Evolutionary conservation across 2,888 invertebrate genomes (phyloP), one percentile per base, ranked within the genome.

Genomic region (Plemyria rubiginata): DNA sequence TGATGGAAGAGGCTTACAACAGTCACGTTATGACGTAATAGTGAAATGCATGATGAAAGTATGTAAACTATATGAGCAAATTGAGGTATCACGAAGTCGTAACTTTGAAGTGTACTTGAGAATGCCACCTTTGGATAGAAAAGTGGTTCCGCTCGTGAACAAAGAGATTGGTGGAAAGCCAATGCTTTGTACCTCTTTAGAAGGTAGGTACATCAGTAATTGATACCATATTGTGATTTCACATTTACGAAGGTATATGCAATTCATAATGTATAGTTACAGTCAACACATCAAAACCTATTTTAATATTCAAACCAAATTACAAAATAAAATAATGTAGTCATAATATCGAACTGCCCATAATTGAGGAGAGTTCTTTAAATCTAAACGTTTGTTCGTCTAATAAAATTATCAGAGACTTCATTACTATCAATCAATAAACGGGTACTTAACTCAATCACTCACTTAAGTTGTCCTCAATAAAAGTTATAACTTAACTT

Each of bases 1-100:
- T 88, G 87, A 88, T 84, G 79, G 81, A 86, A 81, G 78, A 82
- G 82, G 79, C 82, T 80, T 79, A 78, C 69, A 74, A 77, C 70
- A 70, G 73, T 67, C 67, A 67, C 72, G 68, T 62, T 77, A 65
- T 81, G 77, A 67, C 72, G 68, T 62, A 76, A 65, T 81, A 76
- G 77, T 72, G 79, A 80, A 80, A 83, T 60, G 43, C 65, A 67
- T 46, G 48, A 54, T 63, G 67, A 66, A 63, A 60, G 55, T 65
- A 66, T 60, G 56, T 55, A 66, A 65, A 54, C 58, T 54, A 55
- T 60, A 62, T 65, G 29, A 61, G 54, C 52, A 60, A 46, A 70
- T 66, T 70, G 65, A 62, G 15, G 66, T 58, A 55, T 60, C 70
- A 72, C 65, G 66, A 72, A 66, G 49, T 62, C 60, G 54, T 59